Base-by-base conservation (phyloP, 2,113 vertebrate species). In the Pagrus major region DNA sequence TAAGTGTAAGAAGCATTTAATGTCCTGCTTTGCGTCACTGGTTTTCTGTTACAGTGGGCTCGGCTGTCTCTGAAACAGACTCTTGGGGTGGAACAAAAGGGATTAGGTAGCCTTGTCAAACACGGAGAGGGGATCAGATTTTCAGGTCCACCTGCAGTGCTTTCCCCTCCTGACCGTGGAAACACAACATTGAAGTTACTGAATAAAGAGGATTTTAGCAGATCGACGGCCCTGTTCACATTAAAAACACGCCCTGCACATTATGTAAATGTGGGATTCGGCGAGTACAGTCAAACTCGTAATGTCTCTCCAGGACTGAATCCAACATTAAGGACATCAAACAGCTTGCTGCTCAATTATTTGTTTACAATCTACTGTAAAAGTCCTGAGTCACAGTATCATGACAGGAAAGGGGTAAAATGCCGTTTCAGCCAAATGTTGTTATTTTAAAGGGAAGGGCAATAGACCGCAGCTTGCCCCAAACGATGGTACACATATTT, bases 381-480 rank as follows among this genome's bases (percentile, higher is more conserved):
- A 90, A 91, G 59, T 82, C 86, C 92, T 81, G 84, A 94, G 93
- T 94, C 92, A 92, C 90, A 75, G 71, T 51, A 63, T 85, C 66
- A 78, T 74, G 85, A 84, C 76, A 85, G 88, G 85, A 93, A 89
- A 85, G 66, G 74, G 61, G 56, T 35, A 93, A 93, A 92, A 71
- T 80, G 91, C 93, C 6, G 59, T 81, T 91, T 93, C 92, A 93
- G 93, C 93, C 92, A 86, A 92, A 91, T 80, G 88, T 77, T 89
- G 86, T 81, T 89, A 82, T 89, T 91, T 91, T 86, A 80, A 85
- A 90, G 85, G 87, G 83, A 91, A 86, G 75, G 64, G 76, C 71
- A 74, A 83, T 78, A 80, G 83, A 21, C 44, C 9, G 44, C 70
- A 11, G 87, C 89, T 71, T 87, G 51, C 81, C 78, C 75, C 70